These are phyloP conservation scores for Neoitamus cyanurus DNA, from an alignment of 2,888 invertebrate species.

Conservation along the genomic window DNA sequence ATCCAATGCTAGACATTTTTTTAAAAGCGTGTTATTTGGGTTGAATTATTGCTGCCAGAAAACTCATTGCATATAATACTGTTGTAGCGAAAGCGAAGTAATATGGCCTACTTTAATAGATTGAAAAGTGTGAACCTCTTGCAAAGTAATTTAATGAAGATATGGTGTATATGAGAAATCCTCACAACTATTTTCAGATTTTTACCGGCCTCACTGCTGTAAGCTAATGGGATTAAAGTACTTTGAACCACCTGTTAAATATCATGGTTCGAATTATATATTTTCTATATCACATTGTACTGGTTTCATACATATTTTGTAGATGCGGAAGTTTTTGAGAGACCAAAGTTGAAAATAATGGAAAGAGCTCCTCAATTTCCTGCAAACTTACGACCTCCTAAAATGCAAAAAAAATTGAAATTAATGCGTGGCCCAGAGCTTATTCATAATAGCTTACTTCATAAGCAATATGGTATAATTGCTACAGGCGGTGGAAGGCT, in stretches of 20 bases:
- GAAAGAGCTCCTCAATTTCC: slow-evolving; percentile 81
- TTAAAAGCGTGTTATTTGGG: no score
- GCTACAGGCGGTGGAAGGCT: slow-evolving; percentile 87
- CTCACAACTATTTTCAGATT: neutral
- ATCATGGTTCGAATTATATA: slow-evolving; percentile 69
- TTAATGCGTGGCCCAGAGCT: slow-evolving; percentile 92
- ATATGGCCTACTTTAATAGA: neutral
- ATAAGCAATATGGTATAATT: slow-evolving; percentile 93
- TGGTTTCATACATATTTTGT: neutral
- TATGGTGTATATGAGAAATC: neutral
- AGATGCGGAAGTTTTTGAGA: slow-evolving; percentile 81
- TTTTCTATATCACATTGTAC: neutral
- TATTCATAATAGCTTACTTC: slow-evolving; percentile 84
- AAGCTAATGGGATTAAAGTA: slow-evolving; percentile 73
- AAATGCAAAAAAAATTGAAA: slow-evolving; percentile 85
- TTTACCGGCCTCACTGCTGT: neutral
- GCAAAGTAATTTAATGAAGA: neutral
- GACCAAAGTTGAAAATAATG: slow-evolving; percentile 75
- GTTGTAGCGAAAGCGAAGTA: neutral
- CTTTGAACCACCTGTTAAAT: slow-evolving; percentile 75
- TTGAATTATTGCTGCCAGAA: neutral
- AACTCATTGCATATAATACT: neutral
- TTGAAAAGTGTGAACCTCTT: neutral
- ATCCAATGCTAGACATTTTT: no score
- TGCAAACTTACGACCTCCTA: slow-evolving; percentile 76